phyloP scores from a whole-genome alignment of 1,140 invertebrate genomes.

The Drosophila erecta region DNA sequence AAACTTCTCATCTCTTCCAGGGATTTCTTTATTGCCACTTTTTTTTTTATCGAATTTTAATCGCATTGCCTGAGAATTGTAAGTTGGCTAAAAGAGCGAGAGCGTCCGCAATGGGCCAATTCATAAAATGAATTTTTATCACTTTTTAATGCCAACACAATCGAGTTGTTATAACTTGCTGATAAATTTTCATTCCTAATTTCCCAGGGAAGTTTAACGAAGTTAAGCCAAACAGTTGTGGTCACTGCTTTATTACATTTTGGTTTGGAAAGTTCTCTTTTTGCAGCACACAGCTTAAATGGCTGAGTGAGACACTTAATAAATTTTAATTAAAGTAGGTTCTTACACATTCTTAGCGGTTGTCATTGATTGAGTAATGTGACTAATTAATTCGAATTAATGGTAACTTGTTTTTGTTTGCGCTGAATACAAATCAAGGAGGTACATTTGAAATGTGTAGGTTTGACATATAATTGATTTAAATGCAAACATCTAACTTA shows the following conservation, averaged over 20 bases:
- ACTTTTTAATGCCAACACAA: conserved; percentile 32
- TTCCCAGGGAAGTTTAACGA: neutral
- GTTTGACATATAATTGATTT: too few species aligned
- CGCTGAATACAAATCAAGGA: neutral
- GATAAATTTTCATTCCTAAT: conserved; percentile 10
- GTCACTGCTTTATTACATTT: neutral
- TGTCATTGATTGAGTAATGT: neutral
- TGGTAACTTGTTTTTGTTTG: neutral
- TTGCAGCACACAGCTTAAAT: neutral
- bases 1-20: conserved; percentile 29
- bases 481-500: too few species aligned
- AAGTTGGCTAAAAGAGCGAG: conserved; percentile 20
- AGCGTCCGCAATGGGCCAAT: conserved; percentile 6
- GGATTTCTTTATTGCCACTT: conserved; percentile 21
- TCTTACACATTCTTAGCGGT: neutral
- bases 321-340: neutral
- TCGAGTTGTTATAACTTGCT: conserved; percentile 26
- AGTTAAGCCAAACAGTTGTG: neutral
- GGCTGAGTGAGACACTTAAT: neutral
- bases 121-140: conserved; percentile 27
- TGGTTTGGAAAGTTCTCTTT: neutral
- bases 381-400: neutral
- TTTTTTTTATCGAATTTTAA: conserved; percentile 41
- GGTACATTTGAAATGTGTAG: too few species aligned
- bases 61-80: conserved; percentile 28